Base-by-base conservation (phyloP, 2,888 invertebrate genomes). In the Spodoptera exigua region DNA sequence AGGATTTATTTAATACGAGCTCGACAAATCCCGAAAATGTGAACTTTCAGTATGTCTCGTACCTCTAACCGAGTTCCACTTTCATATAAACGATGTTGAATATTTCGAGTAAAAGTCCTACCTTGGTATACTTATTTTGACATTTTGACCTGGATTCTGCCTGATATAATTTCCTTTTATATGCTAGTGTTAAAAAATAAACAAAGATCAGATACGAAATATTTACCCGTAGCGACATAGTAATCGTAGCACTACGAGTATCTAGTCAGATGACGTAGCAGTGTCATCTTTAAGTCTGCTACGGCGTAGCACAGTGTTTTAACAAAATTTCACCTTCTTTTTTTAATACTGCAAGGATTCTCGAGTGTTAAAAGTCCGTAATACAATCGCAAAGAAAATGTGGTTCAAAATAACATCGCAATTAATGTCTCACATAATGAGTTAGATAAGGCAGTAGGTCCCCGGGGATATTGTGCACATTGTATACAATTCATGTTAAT, bases 371-470 rank as follows among this genome's bases (percentile, higher is more conserved):
- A 65, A 53, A 48, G 27, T 45, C 16, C 18, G 14, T 43, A 57
- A 68, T 48, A 67, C 35, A 57, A 45, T 57, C 35, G 49, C 44
- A 61, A 58, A 55, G 41, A 49, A 61, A 62, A 40, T 49, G 46
- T 47, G 53, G 61, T 43, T 71, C 70, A 65, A 71, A 70, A 71
- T 65, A 75, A 80, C 73, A 61, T 63, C 61, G 66, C 78, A 79
- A 84, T 85, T 83, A 84, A 79, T 70, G 78, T 79, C 74, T 72
- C 68, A 84, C 78, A 71, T 78, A 82, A 82, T 76, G 78, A 81
- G 76, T 79, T 74, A 70, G 85, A 85, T 84, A 78, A 75, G 74
- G 65, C 62, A 61, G 61, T 68, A 27, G 61, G 61, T 69, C 70
- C 71, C 79, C 75, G 43, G 60, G 69, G 82, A 69, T 78, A 83